Evolutionary conservation across 2,113 vertebrate genomes (phyloP), one percentile per base, ranked within the genome.

Genomic region (Tauraco erythrolophus): DNA sequence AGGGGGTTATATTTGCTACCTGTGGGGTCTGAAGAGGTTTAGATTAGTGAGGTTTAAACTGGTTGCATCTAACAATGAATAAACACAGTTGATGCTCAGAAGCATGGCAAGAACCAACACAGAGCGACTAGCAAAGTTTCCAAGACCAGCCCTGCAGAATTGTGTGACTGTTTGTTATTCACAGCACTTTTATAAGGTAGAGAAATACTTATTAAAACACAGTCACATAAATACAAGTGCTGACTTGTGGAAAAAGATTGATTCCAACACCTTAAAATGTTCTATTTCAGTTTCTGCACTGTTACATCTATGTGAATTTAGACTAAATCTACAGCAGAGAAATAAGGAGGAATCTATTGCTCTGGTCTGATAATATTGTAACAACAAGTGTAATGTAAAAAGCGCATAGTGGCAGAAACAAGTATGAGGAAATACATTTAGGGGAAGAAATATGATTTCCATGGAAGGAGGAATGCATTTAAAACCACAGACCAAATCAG

Each of bases 401-500:
- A 78, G 51, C 4, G 7, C 19, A 61, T 19, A 65, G 58, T 60
- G 62, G 33, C 35, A 71, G 79, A 71, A 91, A 84, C 51, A 84
- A 89, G 31, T 56, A 48, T 3, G 2, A 4, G 5, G 17, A 21
- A 84, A 60, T 84, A 60, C 12, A 89, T 89, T 91, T 82, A 57
- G 48, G 45, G 21, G 53, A 94, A 74, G 69, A 87, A 87, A 39
- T 74, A 82, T 15, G 13, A 89, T 87, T 94, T 94, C 56, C 0
- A 4, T 76, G 35, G 39, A 75, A 78, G 33, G 39, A 75, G 43
- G 48, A 91, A 71, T 70, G 35, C 60, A 39, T 71, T 87, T 77
- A 75, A 92, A 87, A 89, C 21, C 41, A 70, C 19, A 61, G 71
- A 72, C 65, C n/a, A 60, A 95, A 95, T 91, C 75, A 96, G 65